Percentiles rank a stretch among this genome's conserved stretches.
phyloP scores from a whole-genome alignment of 2,113 vertebrate species.

The Rhipidura dahli region DNA sequence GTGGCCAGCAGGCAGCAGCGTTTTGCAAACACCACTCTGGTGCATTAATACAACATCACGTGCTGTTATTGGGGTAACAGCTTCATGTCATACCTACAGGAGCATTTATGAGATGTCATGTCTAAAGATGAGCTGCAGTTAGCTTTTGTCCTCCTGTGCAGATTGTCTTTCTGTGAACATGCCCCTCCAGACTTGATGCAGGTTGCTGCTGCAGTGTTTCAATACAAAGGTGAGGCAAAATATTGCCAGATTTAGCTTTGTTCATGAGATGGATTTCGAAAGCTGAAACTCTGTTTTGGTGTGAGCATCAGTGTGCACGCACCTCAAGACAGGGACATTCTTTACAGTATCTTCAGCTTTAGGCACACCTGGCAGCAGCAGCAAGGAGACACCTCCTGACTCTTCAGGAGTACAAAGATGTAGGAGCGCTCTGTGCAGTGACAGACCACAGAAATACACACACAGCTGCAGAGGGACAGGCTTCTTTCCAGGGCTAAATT shows the following conservation, averaged over 20 bases:
- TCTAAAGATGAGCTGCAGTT: neutral
- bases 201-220: neutral
- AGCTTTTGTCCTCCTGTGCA: neutral
- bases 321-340: neutral
- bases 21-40: neutral
- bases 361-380: neutral
- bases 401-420: neutral
- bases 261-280: neutral
- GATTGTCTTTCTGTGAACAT: neutral
- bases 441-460: neutral
- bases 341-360: neutral
- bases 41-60: neutral
- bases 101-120: neutral
- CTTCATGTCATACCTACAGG: neutral
- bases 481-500: neutral
- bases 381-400: neutral
- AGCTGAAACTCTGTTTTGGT: neutral
- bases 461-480: neutral
- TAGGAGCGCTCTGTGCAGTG: neutral
- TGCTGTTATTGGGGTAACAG: neutral
- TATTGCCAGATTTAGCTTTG: neutral
- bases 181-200: neutral
- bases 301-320: neutral
- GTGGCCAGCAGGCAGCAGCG: neutral
- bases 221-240: neutral